A percentile compares a stretch with the other conserved stretches of the same genome.
These are phyloP conservation scores for Aurelia aurita DNA, from an alignment of 30 jellyfish, hydroid and myxozoan species.

Conservation along the genomic window DNA sequence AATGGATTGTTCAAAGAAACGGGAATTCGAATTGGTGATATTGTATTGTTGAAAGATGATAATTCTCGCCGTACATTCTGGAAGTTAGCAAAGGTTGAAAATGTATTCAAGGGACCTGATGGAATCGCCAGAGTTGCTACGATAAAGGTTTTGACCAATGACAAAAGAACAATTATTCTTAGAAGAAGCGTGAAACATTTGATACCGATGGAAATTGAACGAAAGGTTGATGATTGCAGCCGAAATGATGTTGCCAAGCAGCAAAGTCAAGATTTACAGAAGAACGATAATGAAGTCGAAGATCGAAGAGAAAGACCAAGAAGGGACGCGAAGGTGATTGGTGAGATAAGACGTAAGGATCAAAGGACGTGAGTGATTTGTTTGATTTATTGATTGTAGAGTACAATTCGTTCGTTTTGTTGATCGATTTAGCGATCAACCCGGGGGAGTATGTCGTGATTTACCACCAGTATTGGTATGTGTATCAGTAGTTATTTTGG, in stretches of 20 bases:
- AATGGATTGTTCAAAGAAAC: not conserved
- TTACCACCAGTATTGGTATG: not conserved
- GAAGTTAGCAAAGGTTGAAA: not conserved
- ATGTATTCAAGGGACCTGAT: no score
- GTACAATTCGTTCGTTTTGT: not conserved
- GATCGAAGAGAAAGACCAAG: conserved; percentile 34
- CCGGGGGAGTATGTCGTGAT: conserved; percentile 46
- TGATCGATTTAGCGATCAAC: conserved; percentile 23
- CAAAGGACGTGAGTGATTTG: not conserved
- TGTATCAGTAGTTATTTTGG: no score
- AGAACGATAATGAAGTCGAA: conserved; percentile 2
- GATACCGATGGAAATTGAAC: conserved; percentile 8
- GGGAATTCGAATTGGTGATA: not conserved
- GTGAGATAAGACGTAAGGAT: conserved; percentile 5
- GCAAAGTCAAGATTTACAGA: conserved; percentile 2
- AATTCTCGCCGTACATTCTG: not conserved
- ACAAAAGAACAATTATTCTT: not conserved
- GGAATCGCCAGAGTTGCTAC: no score
- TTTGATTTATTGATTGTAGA: not conserved
- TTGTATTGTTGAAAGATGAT: conserved; percentile 13
- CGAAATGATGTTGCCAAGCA: conserved; percentile 30
- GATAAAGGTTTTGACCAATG: no score
- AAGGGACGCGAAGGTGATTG: conserved; percentile 29
- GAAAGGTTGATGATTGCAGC: not conserved
- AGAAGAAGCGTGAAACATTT: conserved; percentile 2